A percentile compares a stretch with the other conserved stretches of the same genome.
Conservation (phyloP, 2,888 invertebrate species). For the Dicyrtomina minuta region DNA sequence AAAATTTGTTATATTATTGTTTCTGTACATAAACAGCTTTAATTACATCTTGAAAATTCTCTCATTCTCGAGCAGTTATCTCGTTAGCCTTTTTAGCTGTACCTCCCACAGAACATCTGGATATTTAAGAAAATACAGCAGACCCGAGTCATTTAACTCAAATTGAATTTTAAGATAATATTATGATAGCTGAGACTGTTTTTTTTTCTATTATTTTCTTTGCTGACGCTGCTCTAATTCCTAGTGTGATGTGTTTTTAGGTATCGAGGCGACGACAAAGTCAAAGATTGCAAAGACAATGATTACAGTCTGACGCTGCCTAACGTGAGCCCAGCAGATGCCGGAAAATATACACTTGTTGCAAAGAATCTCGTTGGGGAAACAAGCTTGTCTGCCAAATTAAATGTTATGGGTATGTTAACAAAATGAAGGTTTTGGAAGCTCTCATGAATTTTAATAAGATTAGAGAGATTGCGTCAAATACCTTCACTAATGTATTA, state of each 20-base stretch:
- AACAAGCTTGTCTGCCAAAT: constrained; percentile 43
- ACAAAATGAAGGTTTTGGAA: neutral
- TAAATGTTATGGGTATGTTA: constrained; percentile 42
- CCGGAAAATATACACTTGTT: constrained; percentile 55
- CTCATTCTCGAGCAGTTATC: no score
- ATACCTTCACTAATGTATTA: neutral
- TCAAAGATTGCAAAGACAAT: constrained; percentile 25
- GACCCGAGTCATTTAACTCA: neutral
- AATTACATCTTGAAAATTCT: no score
- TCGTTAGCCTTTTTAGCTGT: no score
- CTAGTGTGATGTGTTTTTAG: constrained; percentile 10
- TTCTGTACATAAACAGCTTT: no score
- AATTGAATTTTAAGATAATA: neutral
- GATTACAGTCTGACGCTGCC: constrained; percentile 27
- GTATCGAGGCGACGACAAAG: constrained; percentile 28
- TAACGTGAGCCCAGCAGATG: constrained; percentile 45
- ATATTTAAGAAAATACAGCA: neutral
- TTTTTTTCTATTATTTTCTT: neutral
- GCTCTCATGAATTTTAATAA: neutral
- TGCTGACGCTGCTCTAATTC: neutral
- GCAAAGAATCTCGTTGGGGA: constrained; percentile 56
- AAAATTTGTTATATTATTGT: neutral
- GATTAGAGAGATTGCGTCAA: constrained; percentile 60
- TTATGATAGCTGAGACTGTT: neutral
- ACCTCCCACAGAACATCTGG: constrained; percentile 1